These are phyloP conservation scores for Ophonus ardosiacus DNA, from an alignment of 2,888 invertebrate species.

Conservation along the genomic window DNA sequence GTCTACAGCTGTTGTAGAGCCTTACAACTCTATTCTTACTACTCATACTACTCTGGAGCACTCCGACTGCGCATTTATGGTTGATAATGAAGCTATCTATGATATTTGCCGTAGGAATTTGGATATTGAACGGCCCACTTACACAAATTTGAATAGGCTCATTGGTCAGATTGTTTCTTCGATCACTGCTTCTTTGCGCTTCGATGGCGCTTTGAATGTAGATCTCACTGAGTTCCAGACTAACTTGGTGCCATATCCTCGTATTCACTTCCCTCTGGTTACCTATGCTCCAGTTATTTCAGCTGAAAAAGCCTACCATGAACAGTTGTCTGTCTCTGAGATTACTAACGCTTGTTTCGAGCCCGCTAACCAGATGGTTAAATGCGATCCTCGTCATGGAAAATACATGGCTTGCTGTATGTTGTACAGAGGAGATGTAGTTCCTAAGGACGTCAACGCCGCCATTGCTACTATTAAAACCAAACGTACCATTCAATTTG, in stretches of 20 bases:
- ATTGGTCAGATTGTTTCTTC: slow-evolving; percentile 79
- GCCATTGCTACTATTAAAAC: slow-evolving; percentile 80
- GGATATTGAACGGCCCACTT: slow-evolving; percentile 80
- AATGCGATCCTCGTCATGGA: slow-evolving; percentile 78
- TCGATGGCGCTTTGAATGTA: slow-evolving; percentile 80
- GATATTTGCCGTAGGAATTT: slow-evolving; percentile 80
- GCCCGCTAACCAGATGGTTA: slow-evolving; percentile 80
- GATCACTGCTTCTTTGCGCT: slow-evolving; percentile 80
- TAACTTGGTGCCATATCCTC: slow-evolving; percentile 79
- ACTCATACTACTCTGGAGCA: slow-evolving; percentile 81
- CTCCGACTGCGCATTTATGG: slow-evolving; percentile 81
- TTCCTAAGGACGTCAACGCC: slow-evolving; percentile 77
- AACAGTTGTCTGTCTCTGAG: slow-evolving; percentile 78
- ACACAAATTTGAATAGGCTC: slow-evolving; percentile 81
- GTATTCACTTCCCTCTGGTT: slow-evolving; percentile 80
- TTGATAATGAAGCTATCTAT: slow-evolving; percentile 75
- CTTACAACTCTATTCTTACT: slow-evolving; percentile 81
- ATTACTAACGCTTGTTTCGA: slow-evolving; percentile 82
- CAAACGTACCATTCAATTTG: slow-evolving; percentile 75
- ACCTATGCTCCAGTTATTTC: slow-evolving; percentile 79
- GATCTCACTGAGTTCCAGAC: slow-evolving; percentile 81
- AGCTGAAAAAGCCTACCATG: slow-evolving; percentile 80
- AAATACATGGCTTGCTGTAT: slow-evolving; percentile 81
- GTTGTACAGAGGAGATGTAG: slow-evolving; percentile 75
- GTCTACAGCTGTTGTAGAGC: slow-evolving; percentile 77